Conservation (phyloP, 35 echinoderm and acorn worm species). For the Amphiura filiformis region DNA sequence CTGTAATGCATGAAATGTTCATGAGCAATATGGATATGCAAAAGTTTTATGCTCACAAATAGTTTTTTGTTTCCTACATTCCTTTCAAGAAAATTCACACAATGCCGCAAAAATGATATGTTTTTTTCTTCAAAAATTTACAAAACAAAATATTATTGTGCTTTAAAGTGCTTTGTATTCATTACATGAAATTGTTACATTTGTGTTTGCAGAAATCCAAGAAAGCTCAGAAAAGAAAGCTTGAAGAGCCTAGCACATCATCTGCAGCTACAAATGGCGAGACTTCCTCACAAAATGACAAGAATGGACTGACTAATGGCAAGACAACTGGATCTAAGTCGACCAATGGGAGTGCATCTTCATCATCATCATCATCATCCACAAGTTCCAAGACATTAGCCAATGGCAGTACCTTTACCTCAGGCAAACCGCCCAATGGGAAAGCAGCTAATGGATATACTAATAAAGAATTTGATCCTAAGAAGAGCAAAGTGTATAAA, state of each 20-base stretch:
- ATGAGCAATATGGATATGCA: too few relatives aligned
- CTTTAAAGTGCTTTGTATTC: too few relatives aligned
- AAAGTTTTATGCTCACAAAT: too few relatives aligned
- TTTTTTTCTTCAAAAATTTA: too few relatives aligned
- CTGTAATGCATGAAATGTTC: too few relatives aligned
- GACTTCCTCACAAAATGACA: background rate
- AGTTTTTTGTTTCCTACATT: too few relatives aligned
- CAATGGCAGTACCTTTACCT: background rate
- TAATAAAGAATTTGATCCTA: constrained; percentile 54
- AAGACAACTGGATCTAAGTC: background rate
- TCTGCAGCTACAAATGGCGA: constrained; percentile 12
- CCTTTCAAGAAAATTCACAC: too few relatives aligned
- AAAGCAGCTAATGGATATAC: background rate
- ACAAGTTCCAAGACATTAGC: background rate
- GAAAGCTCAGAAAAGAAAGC: constrained; percentile 87
- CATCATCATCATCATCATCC: too few relatives aligned
- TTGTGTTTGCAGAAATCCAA: constrained; percentile 69
- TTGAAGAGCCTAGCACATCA: constrained; percentile 4
- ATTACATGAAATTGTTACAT: too few relatives aligned
- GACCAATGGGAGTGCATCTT: background rate
- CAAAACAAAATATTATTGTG: too few relatives aligned
- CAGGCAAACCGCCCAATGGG: constrained; percentile 11
- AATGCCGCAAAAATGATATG: too few relatives aligned
- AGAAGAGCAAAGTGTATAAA: constrained; percentile 70
- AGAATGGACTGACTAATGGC: background rate